Conservation (phyloP, 2,888 invertebrate genomes). For the Diplazon laetatorius region DNA sequence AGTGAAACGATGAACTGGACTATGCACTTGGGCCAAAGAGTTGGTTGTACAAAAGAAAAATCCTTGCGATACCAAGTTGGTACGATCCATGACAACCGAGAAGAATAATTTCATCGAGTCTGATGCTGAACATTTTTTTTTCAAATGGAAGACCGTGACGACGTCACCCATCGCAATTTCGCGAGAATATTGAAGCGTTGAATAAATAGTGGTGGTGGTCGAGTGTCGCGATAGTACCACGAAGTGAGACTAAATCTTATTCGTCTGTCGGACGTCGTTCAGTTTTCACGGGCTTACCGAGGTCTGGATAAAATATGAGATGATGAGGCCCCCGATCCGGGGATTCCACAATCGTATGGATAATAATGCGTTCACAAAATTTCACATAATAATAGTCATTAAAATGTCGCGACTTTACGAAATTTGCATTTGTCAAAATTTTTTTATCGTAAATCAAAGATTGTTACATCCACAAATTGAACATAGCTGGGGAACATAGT, state of each 20-base stretch:
- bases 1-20: constrained; percentile 22
- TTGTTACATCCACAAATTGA: no score
- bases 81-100: constrained; percentile 37
- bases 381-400: no score
- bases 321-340: no score
- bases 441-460: no score
- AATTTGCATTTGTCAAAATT: no score
- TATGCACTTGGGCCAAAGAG: constrained; percentile 4
- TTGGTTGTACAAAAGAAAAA: constrained; percentile 45
- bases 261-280: not conserved
- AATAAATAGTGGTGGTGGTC: constrained; percentile 48
- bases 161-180: constrained; percentile 46
- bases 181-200: constrained; percentile 50
- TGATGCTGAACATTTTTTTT: constrained; percentile 10
- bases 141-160: constrained; percentile 29
- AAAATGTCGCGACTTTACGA: no score
- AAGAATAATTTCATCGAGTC: constrained; percentile 54
- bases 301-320: not conserved
- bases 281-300: not conserved
- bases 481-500: no score
- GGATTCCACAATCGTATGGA: no score
- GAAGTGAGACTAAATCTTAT: constrained; percentile 30
- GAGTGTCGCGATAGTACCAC: constrained; percentile 2
- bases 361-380: no score
- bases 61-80: no score